These are phyloP conservation scores for Cygnus atratus DNA, from an alignment of 2,113 vertebrate species.

Conservation along the genomic window DNA sequence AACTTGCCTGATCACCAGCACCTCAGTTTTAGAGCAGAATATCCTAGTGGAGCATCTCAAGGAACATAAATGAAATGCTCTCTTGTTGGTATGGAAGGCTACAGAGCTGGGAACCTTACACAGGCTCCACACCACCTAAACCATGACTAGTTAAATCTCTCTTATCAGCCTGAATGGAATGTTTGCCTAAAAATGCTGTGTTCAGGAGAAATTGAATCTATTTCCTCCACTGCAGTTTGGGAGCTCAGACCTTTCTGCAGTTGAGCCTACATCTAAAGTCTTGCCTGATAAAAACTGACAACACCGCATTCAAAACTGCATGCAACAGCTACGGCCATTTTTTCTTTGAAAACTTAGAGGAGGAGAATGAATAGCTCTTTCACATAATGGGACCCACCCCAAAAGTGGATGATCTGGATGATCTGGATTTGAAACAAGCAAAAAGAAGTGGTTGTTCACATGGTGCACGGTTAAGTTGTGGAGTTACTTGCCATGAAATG, in stretches of 20 bases:
- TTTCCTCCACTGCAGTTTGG: not conserved
- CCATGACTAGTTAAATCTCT: not conserved
- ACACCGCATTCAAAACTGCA: not conserved
- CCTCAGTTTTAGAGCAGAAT: not conserved
- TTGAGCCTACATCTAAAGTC: not conserved
- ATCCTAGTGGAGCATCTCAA: not conserved
- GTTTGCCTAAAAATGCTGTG: not conserved
- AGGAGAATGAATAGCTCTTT: not conserved
- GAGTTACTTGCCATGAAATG: not conserved
- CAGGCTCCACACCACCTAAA: not conserved
- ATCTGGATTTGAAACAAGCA: not conserved
- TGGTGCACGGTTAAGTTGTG: rapidly evolving
- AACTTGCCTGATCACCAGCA: not conserved
- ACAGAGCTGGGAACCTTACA: not conserved
- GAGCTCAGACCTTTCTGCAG: not conserved
- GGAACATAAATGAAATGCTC: not conserved
- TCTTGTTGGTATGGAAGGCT: not conserved
- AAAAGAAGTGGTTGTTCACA: not conserved
- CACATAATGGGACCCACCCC: not conserved
- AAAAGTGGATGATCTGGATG: not conserved
- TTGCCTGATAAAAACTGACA: not conserved
- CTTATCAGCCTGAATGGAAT: not conserved
- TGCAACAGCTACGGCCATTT: not conserved
- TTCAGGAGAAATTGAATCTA: not conserved
- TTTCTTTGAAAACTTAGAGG: not conserved